These are phyloP conservation scores for Adelognathus sp. DNA, from an alignment of 2,888 invertebrate species.

Conservation along the genomic window DNA sequence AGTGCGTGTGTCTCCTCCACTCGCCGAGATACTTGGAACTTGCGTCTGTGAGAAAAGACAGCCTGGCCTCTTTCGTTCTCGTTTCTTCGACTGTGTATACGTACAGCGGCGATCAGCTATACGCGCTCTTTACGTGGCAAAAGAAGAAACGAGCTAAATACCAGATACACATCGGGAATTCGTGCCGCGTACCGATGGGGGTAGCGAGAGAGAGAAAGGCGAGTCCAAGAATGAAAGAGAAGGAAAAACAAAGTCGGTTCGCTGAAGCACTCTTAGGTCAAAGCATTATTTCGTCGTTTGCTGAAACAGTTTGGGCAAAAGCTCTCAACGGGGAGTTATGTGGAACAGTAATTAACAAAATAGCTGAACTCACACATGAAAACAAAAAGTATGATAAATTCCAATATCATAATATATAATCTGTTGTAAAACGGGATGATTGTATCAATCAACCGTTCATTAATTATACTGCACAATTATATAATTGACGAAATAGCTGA, in stretches of 20 bases:
- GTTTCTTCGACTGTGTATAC: conserved; percentile 3
- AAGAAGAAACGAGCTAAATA: conserved; percentile 44
- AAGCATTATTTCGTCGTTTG: conserved; percentile 14
- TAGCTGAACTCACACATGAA: neutral
- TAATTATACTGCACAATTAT: no score
- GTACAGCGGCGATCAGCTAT: neutral
- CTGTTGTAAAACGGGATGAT: no score
- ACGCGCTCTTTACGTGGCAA: neutral
- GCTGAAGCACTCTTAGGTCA: conserved; percentile 11
- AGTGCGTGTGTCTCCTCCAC: conserved; percentile 24
- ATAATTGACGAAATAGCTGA: neutral
- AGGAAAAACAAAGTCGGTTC: neutral
- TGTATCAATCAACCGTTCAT: no score
- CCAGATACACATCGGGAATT: conserved; percentile 42
- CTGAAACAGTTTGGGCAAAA: neutral
- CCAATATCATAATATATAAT: no score
- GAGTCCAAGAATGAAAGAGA: conserved; percentile 17
- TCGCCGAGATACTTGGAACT: conserved; percentile 55
- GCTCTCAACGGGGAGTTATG: neutral
- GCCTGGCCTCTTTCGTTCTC: conserved; percentile 19
- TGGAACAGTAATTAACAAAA: neutral
- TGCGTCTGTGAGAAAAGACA: conserved; percentile 39
- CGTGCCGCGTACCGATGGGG: conserved; percentile 32
- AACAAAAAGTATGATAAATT: no score
- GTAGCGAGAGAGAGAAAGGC: no score